Evolutionary conservation across 1,140 invertebrate genomes (phyloP).

Genomic region (Cotesia vestalis): DNA sequence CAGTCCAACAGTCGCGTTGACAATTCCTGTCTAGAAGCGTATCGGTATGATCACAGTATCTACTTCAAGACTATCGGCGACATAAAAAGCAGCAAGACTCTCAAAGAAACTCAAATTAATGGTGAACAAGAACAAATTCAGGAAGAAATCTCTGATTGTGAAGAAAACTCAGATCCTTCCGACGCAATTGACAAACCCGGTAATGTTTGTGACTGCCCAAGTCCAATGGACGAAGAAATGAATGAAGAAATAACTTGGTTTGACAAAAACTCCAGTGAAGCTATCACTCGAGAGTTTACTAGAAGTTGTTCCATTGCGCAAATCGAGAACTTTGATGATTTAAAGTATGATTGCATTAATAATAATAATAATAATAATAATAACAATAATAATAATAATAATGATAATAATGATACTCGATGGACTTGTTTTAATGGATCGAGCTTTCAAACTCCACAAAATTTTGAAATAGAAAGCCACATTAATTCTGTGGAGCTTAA

Average conservation of each 20-base stretch:
- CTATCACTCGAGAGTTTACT: conserved; percentile 39
- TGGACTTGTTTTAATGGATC: neutral
- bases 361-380: conserved; percentile 23
- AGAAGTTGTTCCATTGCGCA: conserved; percentile 35
- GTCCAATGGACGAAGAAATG: conserved; percentile 19
- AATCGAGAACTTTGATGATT: no score
- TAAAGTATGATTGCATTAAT: no score
- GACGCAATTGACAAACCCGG: no score
- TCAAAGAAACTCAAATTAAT: neutral
- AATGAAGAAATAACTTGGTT: conserved; percentile 34
- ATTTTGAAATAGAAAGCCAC: neutral
- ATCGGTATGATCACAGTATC: conserved; percentile 62
- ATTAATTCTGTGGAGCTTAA: conserved; percentile 14
- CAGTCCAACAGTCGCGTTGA: conserved; percentile 58
- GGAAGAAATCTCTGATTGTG: conserved; percentile 9
- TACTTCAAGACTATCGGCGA: conserved; percentile 64
- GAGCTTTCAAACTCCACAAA: neutral
- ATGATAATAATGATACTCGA: conserved; percentile 10
- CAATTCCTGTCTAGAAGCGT: conserved; percentile 56
- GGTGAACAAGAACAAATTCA: conserved; percentile 24
- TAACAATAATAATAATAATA: conserved; percentile 6
- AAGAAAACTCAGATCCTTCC: neutral
- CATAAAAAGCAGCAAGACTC: conserved; percentile 44
- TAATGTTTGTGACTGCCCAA: no score
- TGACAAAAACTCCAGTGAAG: conserved; percentile 33